phyloP scores from a whole-genome alignment of 2,797 vertebrate genomes.

The Mastacembelus armatus region DNA sequence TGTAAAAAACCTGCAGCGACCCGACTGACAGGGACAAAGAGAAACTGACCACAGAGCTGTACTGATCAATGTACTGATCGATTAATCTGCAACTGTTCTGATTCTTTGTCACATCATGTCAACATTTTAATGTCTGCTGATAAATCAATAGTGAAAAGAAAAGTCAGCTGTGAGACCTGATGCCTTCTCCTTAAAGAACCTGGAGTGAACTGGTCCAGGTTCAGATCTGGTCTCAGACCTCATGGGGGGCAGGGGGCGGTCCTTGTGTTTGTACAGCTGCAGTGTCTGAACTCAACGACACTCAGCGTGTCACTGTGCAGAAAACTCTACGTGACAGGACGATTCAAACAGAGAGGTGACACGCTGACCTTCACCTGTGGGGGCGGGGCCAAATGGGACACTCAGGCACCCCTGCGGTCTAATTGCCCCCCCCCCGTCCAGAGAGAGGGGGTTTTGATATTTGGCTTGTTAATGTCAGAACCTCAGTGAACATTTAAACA shows the following conservation, averaged over 20 bases:
- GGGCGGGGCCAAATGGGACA: neutral
- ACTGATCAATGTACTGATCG: too few species aligned
- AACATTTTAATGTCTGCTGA: too few species aligned
- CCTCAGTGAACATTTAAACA: neutral
- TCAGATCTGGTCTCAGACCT: slow-evolving; percentile 1
- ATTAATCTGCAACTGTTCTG: too few species aligned
- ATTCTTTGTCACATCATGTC: too few species aligned
- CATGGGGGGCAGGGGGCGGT: too few species aligned
- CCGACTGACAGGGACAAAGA: too few species aligned
- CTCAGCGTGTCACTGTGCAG: slow-evolving; percentile 8
- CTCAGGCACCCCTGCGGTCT: too few species aligned
- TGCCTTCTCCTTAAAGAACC: neutral
- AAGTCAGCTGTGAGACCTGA: too few species aligned
- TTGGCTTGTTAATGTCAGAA: neutral
- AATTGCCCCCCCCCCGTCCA: neutral
- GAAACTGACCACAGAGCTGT: too few species aligned
- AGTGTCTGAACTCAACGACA: slow-evolving; percentile 42
- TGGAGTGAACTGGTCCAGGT: slow-evolving; percentile 3
- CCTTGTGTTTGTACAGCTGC: slow-evolving; percentile 63
- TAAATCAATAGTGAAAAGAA: too few species aligned
- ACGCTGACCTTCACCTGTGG: slow-evolving; percentile 26
- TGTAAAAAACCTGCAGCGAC: too few species aligned
- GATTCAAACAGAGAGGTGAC: neutral
- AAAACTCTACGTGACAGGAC: slow-evolving; percentile 4
- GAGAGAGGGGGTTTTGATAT: neutral